Conservation (phyloP, 2,113 vertebrate species). For the Chrysochloris asiatica region DNA sequence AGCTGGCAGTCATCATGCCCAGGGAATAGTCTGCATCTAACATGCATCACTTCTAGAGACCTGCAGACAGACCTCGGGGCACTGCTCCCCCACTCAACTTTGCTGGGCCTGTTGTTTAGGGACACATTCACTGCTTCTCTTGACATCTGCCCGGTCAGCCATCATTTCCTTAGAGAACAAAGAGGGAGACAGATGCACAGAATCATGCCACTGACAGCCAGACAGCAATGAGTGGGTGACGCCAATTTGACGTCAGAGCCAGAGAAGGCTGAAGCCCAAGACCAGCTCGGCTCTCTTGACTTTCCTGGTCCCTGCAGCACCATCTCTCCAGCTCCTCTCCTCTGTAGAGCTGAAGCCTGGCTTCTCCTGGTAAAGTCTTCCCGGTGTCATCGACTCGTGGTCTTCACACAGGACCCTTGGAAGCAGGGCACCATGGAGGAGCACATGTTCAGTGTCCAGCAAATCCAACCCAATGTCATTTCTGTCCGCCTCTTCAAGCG, state of each 20-base stretch:
- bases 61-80: constrained; percentile 14
- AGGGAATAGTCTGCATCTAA: constrained; percentile 32
- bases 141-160: background rate
- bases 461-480: constrained; percentile 98
- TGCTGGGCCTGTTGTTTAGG: constrained; percentile 13
- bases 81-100: background rate
- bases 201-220: constrained; percentile 63
- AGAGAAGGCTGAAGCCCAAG: background rate
- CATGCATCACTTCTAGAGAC: constrained; percentile 34
- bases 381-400: rapidly evolving
- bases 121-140: background rate
- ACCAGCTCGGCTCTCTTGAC: background rate
- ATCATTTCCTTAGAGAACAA: background rate
- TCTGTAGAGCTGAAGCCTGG: background rate
- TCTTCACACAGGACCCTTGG: constrained; percentile 33
- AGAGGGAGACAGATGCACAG: background rate
- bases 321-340: background rate
- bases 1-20: constrained; percentile 26
- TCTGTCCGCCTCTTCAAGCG: constrained; percentile 97
- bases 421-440: constrained; percentile 90
- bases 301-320: background rate
- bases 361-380: background rate
- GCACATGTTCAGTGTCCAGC: constrained; percentile 92
- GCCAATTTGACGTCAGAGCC: constrained; percentile 62
- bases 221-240: constrained; percentile 43